Evolutionary conservation across 2,113 vertebrate species (phyloP).

Genomic region (Hippocampus zosterae): DNA sequence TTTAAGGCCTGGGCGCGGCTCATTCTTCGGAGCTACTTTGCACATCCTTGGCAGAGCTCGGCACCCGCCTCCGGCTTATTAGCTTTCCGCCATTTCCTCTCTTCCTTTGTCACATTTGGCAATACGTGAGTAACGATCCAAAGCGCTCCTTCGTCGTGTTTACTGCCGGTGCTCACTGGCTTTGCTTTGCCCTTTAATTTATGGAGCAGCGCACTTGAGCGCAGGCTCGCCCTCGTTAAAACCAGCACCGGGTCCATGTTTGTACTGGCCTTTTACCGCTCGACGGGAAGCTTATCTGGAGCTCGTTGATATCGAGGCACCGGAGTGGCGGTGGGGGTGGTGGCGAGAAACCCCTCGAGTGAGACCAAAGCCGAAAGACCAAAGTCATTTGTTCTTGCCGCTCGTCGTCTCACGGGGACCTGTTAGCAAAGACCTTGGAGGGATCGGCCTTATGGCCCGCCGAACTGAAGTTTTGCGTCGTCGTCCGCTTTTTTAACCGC

Average conservation of each 20-base stretch:
- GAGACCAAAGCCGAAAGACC: slow-evolving; percentile 56
- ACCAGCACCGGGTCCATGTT: slow-evolving; percentile 67
- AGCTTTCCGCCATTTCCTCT: slow-evolving; percentile 2
- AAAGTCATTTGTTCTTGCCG: slow-evolving; percentile 60
- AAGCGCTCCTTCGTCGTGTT: slow-evolving; percentile 36
- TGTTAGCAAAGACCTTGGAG: slow-evolving; percentile 32
- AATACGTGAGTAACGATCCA: slow-evolving; percentile 19
- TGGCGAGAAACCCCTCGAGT: slow-evolving; percentile 31
- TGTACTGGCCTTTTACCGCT: slow-evolving; percentile 53
- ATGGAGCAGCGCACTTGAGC: slow-evolving; percentile 59
- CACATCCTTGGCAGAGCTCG: slow-evolving; percentile 1
- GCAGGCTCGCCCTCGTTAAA: slow-evolving; percentile 54
- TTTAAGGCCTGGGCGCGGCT: not conserved
- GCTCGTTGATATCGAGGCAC: slow-evolving; percentile 59
- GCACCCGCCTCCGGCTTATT: slow-evolving; percentile 4
- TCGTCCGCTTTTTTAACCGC: not conserved
- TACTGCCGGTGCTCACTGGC: slow-evolving; percentile 54
- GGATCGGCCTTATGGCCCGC: slow-evolving; percentile 3
- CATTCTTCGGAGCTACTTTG: not conserved
- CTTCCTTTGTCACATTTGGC: slow-evolving; percentile 27
- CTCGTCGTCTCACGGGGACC: slow-evolving; percentile 47
- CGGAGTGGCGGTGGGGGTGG: slow-evolving; percentile 26
- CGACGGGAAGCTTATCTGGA: slow-evolving; percentile 58
- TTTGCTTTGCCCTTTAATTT: slow-evolving; percentile 61
- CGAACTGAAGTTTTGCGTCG: slow-evolving; percentile 14